Conservation (phyloP, 2,113 vertebrate species). For the cat (Felis catus) region DNA sequence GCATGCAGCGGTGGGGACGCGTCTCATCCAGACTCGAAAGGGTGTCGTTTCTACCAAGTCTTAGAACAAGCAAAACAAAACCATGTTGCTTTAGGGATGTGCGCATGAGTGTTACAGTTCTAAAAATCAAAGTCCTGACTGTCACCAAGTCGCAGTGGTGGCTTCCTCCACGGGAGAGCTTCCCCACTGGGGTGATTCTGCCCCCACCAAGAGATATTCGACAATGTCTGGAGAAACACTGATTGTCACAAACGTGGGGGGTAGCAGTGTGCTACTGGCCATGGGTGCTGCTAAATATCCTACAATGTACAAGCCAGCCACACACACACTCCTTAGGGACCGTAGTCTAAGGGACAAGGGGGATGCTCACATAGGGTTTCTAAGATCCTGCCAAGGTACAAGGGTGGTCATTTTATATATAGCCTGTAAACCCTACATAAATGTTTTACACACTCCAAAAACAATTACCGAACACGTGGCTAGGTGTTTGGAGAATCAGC, state of each 20-base stretch:
- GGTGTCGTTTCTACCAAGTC: no score
- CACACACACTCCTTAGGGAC: neutral
- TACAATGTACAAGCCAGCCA: neutral
- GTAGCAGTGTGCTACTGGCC: neutral
- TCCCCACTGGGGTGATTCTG: neutral
- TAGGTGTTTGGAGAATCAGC: neutral
- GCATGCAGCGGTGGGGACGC: rapidly evolving
- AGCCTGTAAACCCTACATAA: neutral
- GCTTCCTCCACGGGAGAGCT: neutral
- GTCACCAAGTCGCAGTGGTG: neutral
- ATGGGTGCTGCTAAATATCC: neutral
- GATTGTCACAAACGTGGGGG: neutral
- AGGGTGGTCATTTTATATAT: neutral
- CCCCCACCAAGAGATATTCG: neutral
- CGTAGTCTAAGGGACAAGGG: neutral
- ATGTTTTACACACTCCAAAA: neutral
- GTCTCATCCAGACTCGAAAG: neutral
- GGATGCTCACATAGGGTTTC: neutral
- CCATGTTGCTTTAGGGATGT: neutral
- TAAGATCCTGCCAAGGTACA: neutral
- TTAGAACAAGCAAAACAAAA: neutral
- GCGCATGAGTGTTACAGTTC: neutral
- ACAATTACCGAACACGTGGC: no score
- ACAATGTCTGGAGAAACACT: neutral
- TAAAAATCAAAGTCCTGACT: neutral